These are phyloP conservation scores for Cryptomyrus ogoouensis DNA, from an alignment of 2,113 vertebrate genomes.

Conservation along the genomic window DNA sequence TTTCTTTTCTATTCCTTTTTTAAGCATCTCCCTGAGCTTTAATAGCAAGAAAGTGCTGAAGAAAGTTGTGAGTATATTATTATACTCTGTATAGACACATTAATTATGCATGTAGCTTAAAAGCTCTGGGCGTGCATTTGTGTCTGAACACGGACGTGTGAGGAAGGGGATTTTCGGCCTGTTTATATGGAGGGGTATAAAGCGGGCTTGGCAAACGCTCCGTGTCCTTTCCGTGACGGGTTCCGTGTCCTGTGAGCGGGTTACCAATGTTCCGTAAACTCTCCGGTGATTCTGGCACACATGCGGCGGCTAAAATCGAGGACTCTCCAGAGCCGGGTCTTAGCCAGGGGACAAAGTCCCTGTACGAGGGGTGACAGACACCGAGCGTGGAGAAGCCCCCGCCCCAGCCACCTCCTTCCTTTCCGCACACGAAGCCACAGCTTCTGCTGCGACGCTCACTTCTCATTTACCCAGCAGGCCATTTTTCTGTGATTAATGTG, in stretches of 20 bases:
- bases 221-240: background rate
- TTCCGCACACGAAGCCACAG: conserved; percentile 48
- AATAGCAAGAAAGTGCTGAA: background rate
- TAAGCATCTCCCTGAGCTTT: background rate
- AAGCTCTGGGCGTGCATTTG: background rate
- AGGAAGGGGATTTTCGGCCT: background rate
- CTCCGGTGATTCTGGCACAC: background rate
- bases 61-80: background rate
- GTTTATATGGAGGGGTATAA: background rate
- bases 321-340: background rate
- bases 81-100: background rate
- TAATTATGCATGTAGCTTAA: background rate
- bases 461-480: conserved; percentile 61
- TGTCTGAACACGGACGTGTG: background rate
- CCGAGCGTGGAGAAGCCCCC: background rate
- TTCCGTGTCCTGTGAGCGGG: background rate
- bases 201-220: background rate
- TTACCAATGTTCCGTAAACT: background rate
- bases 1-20: background rate
- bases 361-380: background rate
- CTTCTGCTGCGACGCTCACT: conserved; percentile 49
- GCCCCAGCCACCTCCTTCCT: background rate
- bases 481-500: conserved; percentile 43
- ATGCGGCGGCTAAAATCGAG: background rate
- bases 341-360: background rate